Base-by-base conservation (phyloP, 2,888 invertebrate species). In the Cylloceria caligata region DNA sequence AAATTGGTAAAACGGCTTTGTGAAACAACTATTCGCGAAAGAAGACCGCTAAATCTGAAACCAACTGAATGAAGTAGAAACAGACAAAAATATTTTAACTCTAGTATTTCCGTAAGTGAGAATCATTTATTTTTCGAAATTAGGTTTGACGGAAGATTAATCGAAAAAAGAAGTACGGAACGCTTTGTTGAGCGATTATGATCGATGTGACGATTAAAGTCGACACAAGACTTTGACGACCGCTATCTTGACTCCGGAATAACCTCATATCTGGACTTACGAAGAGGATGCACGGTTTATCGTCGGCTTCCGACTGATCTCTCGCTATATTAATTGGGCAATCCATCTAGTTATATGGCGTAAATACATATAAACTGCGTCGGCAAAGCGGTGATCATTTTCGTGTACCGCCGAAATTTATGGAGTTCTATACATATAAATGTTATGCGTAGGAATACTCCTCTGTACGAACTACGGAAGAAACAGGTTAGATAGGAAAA, bases 121-220 rank as follows among this genome's bases (percentile, higher is more conserved):
- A 24, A 3, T 52, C 24, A 57, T 16, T 2, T 30, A 6, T 34
- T n/a, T n/a, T n/a, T n/a, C n/a, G n/a, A n/a, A n/a, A n/a, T n/a
- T n/a, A n/a, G n/a, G n/a, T n/a, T n/a, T 30, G 7, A 52, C 3
- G 24, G 39, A 24, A 42, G 64, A 42, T 24, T n/a, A 13, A 7
- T n/a, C n/a, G 42, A n/a, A n/a, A 21, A 9, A 45, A 16, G 16
- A 65, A 65, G 5, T 24, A 24, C 21, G 19, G 13, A n/a, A 21
- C 13, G 57, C 47, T 0, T 19, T 45, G 34, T 75, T 57, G 65
- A 67, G 52, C 64, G 19, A 36, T 49, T 19, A 68, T 55, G 30
- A 75, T 67, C 60, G 49, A 76, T 47, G 60, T 68, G 47, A 49
- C 57, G 68, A 68, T 68, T 68, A 60, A 68, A 68, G 13, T 68